Evolutionary conservation across 2,113 vertebrate genomes (phyloP), one percentile per base, ranked within the genome.

Genomic region (Irena cyanogastra): DNA sequence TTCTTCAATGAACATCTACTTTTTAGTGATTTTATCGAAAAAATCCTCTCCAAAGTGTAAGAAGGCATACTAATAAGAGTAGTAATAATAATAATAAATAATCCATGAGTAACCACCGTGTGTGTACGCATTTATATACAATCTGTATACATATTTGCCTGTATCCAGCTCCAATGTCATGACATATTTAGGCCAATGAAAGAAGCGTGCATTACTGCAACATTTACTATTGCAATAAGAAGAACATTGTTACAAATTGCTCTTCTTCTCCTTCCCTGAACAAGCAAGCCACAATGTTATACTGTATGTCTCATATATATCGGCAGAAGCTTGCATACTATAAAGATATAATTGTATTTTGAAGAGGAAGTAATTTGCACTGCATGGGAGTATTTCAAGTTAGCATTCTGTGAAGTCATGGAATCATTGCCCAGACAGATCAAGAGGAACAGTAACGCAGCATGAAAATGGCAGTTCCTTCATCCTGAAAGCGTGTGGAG

Each of bases 191-290:
- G 89, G 64, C 86, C 93, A 78, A 79, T 60, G 90, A 53, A 93
- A 94, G 87, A 91, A 96, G 69, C 95, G 88, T 49, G 95, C 31
- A 11, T 90, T 93, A 82, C 75, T 83, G 64, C 66, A 95, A 87
- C 35, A 44, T 78, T 88, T 90, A 69, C 79, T 57, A 61, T 83
- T 61, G 89, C 39, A 70, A n/a, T 42, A 95, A 82, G 52, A 90
- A 84, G 59, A n/a, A 57, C 89, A 33, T n/a, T 80, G 41, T 49
- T 95, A 84, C 52, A 80, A 90, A 89, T 52, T 81, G 83, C 91
- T 93, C 92, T 92, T 89, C 90, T 96, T 90, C 53, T 93, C 85
- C 71, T 89, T 97, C 94, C 94, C 92, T 97, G 96, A 97, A 97
- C 70, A 95, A 96, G 95, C 89, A 93, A 93, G 84, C 87, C 88